These are phyloP conservation scores for Zoanthus sansibaricus DNA, from an alignment of 92 coral and sea anemone genomes.

Conservation along the genomic window DNA sequence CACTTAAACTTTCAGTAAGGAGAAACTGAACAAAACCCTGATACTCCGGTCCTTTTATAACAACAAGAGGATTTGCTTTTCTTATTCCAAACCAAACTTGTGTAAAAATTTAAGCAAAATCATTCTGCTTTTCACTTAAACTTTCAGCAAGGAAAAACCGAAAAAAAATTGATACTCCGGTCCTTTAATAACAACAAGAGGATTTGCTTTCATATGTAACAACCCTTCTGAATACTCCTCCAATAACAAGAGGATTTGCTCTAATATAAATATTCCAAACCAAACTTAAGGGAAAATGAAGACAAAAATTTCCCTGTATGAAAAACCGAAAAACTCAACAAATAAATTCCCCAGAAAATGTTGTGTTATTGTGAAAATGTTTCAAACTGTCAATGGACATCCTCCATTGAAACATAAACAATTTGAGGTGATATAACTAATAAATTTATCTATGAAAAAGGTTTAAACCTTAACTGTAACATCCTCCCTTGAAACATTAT, in stretches of 20 bases:
- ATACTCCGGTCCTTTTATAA: slow-evolving; percentile 13
- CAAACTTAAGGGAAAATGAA: slow-evolving; percentile 27
- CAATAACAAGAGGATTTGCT: slow-evolving; percentile 38
- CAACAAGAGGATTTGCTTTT: slow-evolving; percentile 13
- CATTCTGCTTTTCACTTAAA: slow-evolving; percentile 12
- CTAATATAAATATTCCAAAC: slow-evolving; percentile 42
- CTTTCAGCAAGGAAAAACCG: slow-evolving; percentile 14
- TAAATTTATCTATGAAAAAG: slow-evolving; percentile 24
- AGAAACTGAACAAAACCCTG: slow-evolving; percentile 5
- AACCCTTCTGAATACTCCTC: slow-evolving; percentile 35
- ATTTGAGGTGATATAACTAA: slow-evolving; percentile 17
- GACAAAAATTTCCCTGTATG: slow-evolving; percentile 14
- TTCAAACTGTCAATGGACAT: slow-evolving; percentile 43
- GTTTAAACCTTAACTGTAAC: slow-evolving; percentile 31
- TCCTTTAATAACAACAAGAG: slow-evolving; percentile 12
- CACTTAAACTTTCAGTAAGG: slow-evolving; percentile 7
- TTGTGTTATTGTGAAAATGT: slow-evolving; percentile 30
- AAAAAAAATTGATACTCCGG: slow-evolving; percentile 12
- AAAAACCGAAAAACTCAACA: slow-evolving; percentile 4
- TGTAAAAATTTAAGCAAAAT: slow-evolving; percentile 10
- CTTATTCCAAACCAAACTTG: slow-evolving; percentile 13
- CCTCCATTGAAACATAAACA: slow-evolving; percentile 41
- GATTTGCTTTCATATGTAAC: slow-evolving; percentile 14
- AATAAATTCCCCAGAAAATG: background rate
- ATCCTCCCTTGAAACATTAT: slow-evolving; percentile 54